Evolutionary conservation across 1,140 invertebrate species (phyloP).

Genomic region (Eriocheir sinensis): DNA sequence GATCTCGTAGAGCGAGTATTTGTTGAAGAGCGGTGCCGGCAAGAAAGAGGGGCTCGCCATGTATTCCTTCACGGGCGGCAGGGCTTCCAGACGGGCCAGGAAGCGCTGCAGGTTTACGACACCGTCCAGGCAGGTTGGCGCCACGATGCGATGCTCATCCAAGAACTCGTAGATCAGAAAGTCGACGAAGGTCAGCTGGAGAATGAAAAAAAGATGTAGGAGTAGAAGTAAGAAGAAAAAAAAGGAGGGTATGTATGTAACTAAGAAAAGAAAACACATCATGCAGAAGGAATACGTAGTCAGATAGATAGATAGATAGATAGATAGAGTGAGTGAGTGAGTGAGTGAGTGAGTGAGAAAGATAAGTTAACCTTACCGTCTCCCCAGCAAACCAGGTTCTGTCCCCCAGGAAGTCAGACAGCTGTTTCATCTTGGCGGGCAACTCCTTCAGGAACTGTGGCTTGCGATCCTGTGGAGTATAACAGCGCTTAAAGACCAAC

Average conservation of each 20-base stretch:
- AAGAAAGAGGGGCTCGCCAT: conserved; percentile 81
- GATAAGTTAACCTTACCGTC: too few species aligned
- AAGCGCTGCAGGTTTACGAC: conserved; percentile 82
- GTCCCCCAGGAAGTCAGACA: neutral
- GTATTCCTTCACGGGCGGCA: conserved; percentile 81
- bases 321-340: too few species aligned
- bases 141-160: conserved; percentile 81
- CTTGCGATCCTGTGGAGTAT: neutral
- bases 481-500: too few species aligned
- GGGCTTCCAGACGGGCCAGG: conserved; percentile 80
- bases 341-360: too few species aligned
- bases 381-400: neutral
- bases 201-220: neutral
- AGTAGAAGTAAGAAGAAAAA: neutral
- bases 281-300: neutral
- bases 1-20: conserved; percentile 81
- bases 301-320: neutral
- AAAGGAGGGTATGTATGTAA: too few species aligned
- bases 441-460: neutral
- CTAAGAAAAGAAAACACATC: too few species aligned
- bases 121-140: conserved; percentile 81
- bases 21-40: conserved; percentile 81
- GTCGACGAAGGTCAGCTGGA: conserved; percentile 82
- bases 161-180: conserved; percentile 83
- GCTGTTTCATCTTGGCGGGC: neutral